Percentiles rank a stretch among this genome's conserved stretches.
Conservation (phyloP, 2,888 invertebrate genomes). For the Atrina japonica region DNA sequence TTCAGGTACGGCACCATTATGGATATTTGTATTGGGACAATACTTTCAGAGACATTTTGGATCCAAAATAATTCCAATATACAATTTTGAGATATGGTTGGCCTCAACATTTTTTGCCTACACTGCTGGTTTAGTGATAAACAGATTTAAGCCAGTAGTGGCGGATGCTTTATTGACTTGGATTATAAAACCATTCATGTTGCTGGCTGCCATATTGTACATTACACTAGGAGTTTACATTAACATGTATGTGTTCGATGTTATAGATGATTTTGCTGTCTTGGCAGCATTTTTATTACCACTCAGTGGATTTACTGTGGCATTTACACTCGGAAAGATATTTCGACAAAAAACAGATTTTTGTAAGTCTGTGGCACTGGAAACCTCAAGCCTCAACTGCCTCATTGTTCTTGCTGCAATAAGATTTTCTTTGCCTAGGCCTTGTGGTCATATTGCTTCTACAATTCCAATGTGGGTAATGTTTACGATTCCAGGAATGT, state of each 20-base stretch:
- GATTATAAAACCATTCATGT: constrained; percentile 78
- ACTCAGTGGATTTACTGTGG: constrained; percentile 68
- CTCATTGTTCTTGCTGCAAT: constrained; percentile 75
- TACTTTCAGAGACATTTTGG: constrained; percentile 66
- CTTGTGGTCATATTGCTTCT: constrained; percentile 75
- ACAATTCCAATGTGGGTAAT: constrained; percentile 78
- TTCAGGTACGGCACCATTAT: constrained; percentile 75
- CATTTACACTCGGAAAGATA: constrained; percentile 65
- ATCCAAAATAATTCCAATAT: constrained; percentile 69
- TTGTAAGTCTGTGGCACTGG: constrained; percentile 74
- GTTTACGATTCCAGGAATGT: constrained; percentile 76
- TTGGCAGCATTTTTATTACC: constrained; percentile 71
- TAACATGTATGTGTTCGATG: constrained; percentile 79
- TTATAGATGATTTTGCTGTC: constrained; percentile 67
- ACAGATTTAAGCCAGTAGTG: constrained; percentile 68
- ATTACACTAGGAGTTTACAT: constrained; percentile 80
- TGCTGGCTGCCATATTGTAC: constrained; percentile 77
- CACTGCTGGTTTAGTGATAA: constrained; percentile 72
- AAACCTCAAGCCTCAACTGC: constrained; percentile 77
- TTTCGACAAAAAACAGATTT: constrained; percentile 69
- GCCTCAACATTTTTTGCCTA: constrained; percentile 74
- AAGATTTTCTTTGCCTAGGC: constrained; percentile 74
- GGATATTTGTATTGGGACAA: constrained; percentile 75
- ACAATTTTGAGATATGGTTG: constrained; percentile 76
- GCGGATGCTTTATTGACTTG: constrained; percentile 78